Evolutionary conservation across 2,797 vertebrate genomes (phyloP).

Genomic region (Argyrosomus regius): DNA sequence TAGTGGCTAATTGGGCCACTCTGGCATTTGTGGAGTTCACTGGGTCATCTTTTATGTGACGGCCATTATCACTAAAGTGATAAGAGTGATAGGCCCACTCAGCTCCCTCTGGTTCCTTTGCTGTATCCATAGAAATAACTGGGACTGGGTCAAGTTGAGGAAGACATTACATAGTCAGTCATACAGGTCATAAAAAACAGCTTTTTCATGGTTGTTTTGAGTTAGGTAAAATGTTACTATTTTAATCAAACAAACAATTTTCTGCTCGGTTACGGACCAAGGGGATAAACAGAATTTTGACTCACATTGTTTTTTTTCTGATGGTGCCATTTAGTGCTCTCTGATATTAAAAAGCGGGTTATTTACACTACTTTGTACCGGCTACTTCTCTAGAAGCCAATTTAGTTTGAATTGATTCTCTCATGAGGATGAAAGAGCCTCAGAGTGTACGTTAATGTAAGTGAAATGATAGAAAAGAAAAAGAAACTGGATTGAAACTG

Average conservation of each 20-base stretch:
- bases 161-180: slow-evolving; percentile 65
- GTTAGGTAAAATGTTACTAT: slow-evolving; percentile 33
- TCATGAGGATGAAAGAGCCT: slow-evolving; percentile 12
- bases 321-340: slow-evolving; percentile 14
- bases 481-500: background rate
- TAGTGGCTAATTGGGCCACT: slow-evolving; percentile 86
- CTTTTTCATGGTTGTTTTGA: slow-evolving; percentile 51
- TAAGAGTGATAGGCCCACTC: slow-evolving; percentile 83
- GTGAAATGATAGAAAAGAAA: slow-evolving; percentile 5
- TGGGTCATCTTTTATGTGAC: slow-evolving; percentile 83
- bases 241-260: slow-evolving; percentile 26
- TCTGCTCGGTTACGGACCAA: slow-evolving; percentile 20
- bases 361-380: background rate
- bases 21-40: slow-evolving; percentile 84
- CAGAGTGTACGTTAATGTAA: background rate
- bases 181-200: slow-evolving; percentile 56
- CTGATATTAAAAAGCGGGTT: slow-evolving; percentile 9
- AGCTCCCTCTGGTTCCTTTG: slow-evolving; percentile 66
- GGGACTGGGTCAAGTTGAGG: slow-evolving; percentile 76
- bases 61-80: slow-evolving; percentile 85
- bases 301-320: slow-evolving; percentile 1
- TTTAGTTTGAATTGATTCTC: slow-evolving; percentile 15
- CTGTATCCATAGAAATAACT: slow-evolving; percentile 76
- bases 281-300: background rate
- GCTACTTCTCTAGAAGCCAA: background rate